These are phyloP conservation scores for Alfaro cultratus DNA, from an alignment of 2,797 vertebrate genomes.

Conservation along the genomic window DNA sequence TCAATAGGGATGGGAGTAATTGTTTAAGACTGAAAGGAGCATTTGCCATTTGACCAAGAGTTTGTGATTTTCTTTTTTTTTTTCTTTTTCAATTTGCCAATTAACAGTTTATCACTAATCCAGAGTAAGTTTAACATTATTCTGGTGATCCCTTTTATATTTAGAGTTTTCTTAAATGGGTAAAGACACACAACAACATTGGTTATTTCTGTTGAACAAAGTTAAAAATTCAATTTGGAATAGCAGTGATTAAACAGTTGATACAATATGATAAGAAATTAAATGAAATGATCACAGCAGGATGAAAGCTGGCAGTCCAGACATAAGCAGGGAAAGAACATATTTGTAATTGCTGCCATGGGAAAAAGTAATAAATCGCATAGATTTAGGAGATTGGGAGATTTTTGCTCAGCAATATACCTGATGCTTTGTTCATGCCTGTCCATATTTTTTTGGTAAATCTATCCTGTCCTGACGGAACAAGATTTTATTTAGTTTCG, in stretches of 20 bases:
- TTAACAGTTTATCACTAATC: conserved; percentile 61
- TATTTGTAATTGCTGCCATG: conserved; percentile 65
- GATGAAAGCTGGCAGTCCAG: conserved; percentile 70
- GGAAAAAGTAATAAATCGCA: conserved; percentile 71
- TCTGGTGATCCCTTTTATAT: conserved; percentile 48
- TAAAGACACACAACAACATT: conserved; percentile 18
- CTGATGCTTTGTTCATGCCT: conserved; percentile 64
- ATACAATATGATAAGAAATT: conserved; percentile 74
- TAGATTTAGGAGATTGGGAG: conserved; percentile 66
- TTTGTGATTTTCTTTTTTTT: conserved; percentile 36
- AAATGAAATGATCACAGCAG: conserved; percentile 77
- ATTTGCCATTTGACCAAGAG: conserved; percentile 69
- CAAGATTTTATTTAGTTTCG: conserved; percentile 27
- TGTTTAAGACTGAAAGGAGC: conserved; percentile 57
- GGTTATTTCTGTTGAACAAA: conserved; percentile 65
- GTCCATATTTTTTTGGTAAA: conserved; percentile 47
- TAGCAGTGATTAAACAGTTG: conserved; percentile 75
- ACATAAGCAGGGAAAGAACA: conserved; percentile 59
- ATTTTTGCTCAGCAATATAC: conserved; percentile 71
- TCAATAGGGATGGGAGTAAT: conserved; percentile 58
- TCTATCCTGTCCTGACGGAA: conserved; percentile 33
- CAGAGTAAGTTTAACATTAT: conserved; percentile 58
- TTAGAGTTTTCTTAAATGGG: conserved; percentile 47
- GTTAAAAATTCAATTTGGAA: conserved; percentile 61
- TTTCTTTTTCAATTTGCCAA: conserved; percentile 37